Conservation (phyloP, 2,888 invertebrate genomes). For the Rhamnusium bicolor region DNA sequence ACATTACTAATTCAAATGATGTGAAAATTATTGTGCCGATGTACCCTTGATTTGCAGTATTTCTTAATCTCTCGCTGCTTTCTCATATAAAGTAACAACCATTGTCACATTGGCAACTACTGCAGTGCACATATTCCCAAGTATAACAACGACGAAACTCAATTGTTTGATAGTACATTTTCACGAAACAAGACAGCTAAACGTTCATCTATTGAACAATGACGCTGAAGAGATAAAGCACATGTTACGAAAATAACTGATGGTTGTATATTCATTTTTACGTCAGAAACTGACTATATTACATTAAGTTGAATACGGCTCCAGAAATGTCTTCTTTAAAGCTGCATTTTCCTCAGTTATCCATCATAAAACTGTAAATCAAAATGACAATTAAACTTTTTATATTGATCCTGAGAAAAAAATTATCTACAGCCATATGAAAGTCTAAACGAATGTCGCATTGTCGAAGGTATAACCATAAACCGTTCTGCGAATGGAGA, state of each 20-base stretch:
- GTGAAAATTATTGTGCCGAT: background rate
- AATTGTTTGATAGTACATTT: constrained; percentile 31
- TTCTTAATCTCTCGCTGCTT: constrained; percentile 7
- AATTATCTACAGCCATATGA: too few species aligned
- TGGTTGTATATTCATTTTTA: background rate
- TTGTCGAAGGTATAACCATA: too few species aligned
- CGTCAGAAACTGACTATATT: background rate
- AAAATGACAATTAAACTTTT: too few species aligned
- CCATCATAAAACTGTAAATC: too few species aligned
- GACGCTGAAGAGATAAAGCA: constrained; percentile 38
- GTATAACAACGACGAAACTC: constrained; percentile 8
- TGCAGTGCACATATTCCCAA: constrained; percentile 11
- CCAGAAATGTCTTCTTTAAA: too few species aligned
- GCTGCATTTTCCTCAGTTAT: too few species aligned
- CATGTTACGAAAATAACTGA: background rate
- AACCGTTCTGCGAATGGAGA: too few species aligned
- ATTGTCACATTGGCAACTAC: constrained; percentile 2
- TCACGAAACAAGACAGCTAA: constrained; percentile 22
- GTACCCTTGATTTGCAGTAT: background rate
- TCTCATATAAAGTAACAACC: background rate
- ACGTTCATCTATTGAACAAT: constrained; percentile 26
- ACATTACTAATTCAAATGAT: background rate
- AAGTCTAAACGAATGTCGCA: too few species aligned
- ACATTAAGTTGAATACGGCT: background rate
- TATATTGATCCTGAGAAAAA: too few species aligned